Evolutionary conservation across 2,797 vertebrate genomes (phyloP).

Genomic region (Galaxias olidus): DNA sequence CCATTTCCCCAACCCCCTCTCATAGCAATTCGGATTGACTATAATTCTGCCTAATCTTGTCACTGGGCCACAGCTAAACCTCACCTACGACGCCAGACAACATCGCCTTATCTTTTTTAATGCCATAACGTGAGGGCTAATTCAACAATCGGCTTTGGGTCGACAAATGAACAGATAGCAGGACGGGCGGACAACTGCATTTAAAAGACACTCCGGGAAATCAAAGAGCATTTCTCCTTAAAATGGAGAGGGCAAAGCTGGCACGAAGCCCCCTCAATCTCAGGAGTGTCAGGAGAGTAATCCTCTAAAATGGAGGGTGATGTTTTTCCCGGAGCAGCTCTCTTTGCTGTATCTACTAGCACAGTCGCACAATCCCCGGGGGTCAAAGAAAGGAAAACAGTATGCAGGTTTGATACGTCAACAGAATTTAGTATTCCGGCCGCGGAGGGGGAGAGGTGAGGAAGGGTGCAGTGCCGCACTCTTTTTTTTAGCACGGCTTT

Average conservation of each 20-base stretch:
- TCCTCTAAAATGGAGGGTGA: not conserved
- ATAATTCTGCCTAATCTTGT: conserved; percentile 71
- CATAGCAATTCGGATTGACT: conserved; percentile 51
- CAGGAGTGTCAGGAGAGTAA: no score
- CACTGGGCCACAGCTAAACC: conserved; percentile 49
- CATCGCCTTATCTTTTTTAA: conserved; percentile 40
- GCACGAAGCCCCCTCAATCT: no score
- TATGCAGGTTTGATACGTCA: not conserved
- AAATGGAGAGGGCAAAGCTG: no score
- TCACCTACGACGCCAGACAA: conserved; percentile 47
- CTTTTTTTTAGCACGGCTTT: conserved; percentile 16
- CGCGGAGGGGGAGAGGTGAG: conserved; percentile 24
- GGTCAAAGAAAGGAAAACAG: conserved; percentile 3
- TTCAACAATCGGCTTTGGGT: conserved; percentile 1
- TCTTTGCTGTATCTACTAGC: no score
- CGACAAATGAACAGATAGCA: conserved; percentile 3
- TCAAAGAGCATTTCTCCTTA: no score
- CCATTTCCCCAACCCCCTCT: conserved; percentile 22
- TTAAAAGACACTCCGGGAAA: conserved; percentile 11
- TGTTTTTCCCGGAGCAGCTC: no score
- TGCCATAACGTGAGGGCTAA: conserved; percentile 17
- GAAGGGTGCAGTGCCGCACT: not conserved
- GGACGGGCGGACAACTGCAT: conserved; percentile 1
- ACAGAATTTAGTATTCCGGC: conserved; percentile 37
- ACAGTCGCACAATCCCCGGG: not conserved